These are phyloP conservation scores for Crenuchus spilurus DNA, from an alignment of 2,797 vertebrate species.

Conservation along the genomic window DNA sequence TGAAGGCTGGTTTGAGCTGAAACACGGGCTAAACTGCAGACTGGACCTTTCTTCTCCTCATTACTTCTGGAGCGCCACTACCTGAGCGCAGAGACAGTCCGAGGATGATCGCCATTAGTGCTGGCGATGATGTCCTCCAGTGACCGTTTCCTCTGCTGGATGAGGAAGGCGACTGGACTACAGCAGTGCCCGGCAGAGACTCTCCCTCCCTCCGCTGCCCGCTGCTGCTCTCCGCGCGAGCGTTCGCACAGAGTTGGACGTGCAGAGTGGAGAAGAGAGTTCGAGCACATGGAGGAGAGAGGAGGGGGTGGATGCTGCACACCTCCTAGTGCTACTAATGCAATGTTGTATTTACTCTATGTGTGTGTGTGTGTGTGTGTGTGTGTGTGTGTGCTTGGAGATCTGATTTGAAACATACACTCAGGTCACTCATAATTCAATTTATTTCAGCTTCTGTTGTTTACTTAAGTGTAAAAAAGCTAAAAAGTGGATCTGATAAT, in stretches of 20 bases:
- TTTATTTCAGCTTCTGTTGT: no score
- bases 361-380: no score
- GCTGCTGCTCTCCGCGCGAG: constrained; percentile 47
- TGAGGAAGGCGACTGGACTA: not conserved
- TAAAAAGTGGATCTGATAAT: no score
- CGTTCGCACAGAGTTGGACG: constrained; percentile 43
- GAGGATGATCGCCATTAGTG: no score
- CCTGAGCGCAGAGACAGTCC: constrained; percentile 42
- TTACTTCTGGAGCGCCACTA: constrained; percentile 39
- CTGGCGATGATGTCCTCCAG: constrained; percentile 15
- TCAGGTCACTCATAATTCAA: no score
- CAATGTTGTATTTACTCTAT: no score
- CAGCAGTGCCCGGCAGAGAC: constrained; percentile 13
- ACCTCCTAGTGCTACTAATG: not conserved
- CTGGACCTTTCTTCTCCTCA: constrained; percentile 33
- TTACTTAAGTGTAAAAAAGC: no score
- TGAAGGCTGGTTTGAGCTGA: constrained; percentile 28
- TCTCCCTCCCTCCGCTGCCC: constrained; percentile 30
- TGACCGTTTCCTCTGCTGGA: no score
- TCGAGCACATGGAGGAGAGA: constrained; percentile 28
- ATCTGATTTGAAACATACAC: no score
- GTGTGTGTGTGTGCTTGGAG: no score
- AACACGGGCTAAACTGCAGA: constrained; percentile 18
- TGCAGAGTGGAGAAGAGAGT: constrained; percentile 47
- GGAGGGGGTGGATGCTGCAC: constrained; percentile 5